phyloP scores from a whole-genome alignment of 2,113 vertebrate genomes.

The Hydrochoerus hydrochaeris region DNA sequence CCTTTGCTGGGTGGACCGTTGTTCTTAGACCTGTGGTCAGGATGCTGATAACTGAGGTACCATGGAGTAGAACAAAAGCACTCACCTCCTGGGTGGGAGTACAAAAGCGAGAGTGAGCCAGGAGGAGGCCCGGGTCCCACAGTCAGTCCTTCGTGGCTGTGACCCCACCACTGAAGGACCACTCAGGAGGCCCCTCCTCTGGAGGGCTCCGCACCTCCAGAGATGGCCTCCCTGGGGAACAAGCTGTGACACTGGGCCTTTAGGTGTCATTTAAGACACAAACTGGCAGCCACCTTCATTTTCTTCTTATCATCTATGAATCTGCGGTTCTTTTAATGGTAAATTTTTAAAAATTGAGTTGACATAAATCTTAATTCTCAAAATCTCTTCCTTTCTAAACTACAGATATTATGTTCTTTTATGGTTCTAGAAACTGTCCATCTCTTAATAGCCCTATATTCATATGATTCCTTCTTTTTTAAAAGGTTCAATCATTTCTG shows the following conservation, averaged over 20 bases:
- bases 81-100: not conserved
- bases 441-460: not conserved
- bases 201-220: not conserved
- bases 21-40: not conserved
- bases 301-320: not conserved
- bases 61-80: not conserved
- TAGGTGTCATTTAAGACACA: not conserved
- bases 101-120: not conserved
- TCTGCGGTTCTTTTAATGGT: not conserved
- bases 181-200: not conserved
- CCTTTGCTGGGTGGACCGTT: not conserved
- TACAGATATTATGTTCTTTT: not conserved
- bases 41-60: not conserved
- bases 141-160: not conserved
- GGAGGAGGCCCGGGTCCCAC: not conserved
- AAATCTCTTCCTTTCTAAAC: not conserved
- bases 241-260: not conserved
- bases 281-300: not conserved
- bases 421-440: slow-evolving; percentile 25
- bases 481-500: not conserved
- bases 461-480: not conserved
- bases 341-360: slow-evolving; percentile 13
- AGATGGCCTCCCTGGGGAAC: not conserved
- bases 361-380: slow-evolving; percentile 21
- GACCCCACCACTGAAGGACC: not conserved